Evolutionary conservation across 2,113 vertebrate species (phyloP), one percentile per base, ranked within the genome.

Genomic region (Eleginops maclovinus): DNA sequence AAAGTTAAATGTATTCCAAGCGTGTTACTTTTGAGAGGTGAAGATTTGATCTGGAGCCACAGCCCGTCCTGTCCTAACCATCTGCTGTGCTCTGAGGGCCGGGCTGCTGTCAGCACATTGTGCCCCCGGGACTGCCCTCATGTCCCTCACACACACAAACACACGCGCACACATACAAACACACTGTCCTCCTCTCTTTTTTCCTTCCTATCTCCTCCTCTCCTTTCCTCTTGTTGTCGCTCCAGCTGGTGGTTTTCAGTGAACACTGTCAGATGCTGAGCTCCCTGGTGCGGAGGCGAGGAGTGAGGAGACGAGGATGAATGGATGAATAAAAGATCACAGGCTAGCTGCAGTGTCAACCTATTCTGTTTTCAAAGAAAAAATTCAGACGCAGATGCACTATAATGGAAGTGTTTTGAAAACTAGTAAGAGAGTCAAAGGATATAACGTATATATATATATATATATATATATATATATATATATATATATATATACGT

Each of bases 281-380:
- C 75, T 90, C 83, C 63, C 73, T 43, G 73, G 81, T 89, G 90
- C 72, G 89, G 88, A 88, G 91, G 89, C 83, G 87, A 91, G 79
- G 54, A 86, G 88, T 56, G 81, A 81, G 82, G 79, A 87, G 83
- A 79, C 24, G 78, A 87, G 78, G 83, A 85, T 61, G 58, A 85
- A 75, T 17, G 63, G 85, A 92, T 92, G 89, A 94, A 93, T 92
- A 91, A 91, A 93, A 91, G 88, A 93, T 92, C 89, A 91, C 86
- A 89, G 75, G 68, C 83, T 62, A 66, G 79, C 63, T 62, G 75
- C 43, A 47, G 61, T 47, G 26, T 88, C 85, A 50, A 49, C 72
- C 67, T 82, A 55, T 72, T 86, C 73, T 79, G 72, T 83, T 79
- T 68, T 72, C 61, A 43, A 51, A n/a, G 40, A 41, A 16, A 56